Percentiles rank a stretch among this genome's conserved stretches.
Evolutionary conservation across 1,140 invertebrate species (phyloP).

Genomic region (Panulirus ornatus): DNA sequence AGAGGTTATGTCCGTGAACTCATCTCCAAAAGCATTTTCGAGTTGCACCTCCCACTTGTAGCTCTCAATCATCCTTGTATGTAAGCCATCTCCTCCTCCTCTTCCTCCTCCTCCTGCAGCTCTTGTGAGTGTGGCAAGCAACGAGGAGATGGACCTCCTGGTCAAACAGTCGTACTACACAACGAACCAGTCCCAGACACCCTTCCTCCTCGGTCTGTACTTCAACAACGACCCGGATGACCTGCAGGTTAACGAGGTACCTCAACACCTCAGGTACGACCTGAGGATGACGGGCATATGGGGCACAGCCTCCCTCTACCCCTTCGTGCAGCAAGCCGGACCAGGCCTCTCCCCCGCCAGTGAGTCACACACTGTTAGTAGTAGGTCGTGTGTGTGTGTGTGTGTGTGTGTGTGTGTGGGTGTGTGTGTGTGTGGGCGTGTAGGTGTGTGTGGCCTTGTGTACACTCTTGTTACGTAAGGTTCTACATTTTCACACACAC

Average conservation of each 20-base stretch:
- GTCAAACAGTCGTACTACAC: slow-evolving; percentile 4
- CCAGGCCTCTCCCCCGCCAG: slow-evolving; percentile 17
- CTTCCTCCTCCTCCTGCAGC: background rate
- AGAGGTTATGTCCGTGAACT: too few species aligned
- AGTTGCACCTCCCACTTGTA: too few species aligned
- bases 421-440: too few species aligned
- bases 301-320: background rate
- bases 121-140: background rate
- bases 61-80: too few species aligned
- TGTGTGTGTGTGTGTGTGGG: too few species aligned
- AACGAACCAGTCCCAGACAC: background rate
- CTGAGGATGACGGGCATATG: slow-evolving; percentile 6
- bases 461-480: too few species aligned
- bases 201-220: slow-evolving; percentile 25
- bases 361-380: background rate
- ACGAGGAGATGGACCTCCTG: slow-evolving; percentile 18
- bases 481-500: too few species aligned
- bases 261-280: slow-evolving; percentile 28
- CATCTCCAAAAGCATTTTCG: too few species aligned
- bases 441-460: too few species aligned
- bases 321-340: slow-evolving; percentile 33
- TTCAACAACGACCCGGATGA: slow-evolving; percentile 24
- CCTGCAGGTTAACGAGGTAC: background rate
- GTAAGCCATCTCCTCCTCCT: too few species aligned
- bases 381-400: too few species aligned